phyloP scores from a whole-genome alignment of 2,888 invertebrate species.

The Dendrolimus houi region DNA sequence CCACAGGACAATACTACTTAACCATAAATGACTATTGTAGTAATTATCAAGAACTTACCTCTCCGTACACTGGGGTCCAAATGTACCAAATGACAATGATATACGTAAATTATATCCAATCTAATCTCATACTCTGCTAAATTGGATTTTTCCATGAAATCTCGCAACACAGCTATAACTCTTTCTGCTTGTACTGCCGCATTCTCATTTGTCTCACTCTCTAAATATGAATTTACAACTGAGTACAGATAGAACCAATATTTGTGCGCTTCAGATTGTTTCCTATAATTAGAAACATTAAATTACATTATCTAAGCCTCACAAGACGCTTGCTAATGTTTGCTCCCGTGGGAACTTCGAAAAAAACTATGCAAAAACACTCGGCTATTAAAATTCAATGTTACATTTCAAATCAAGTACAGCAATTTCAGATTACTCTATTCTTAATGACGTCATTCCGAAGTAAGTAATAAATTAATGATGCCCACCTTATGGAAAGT shows the following conservation, averaged over 20 bases:
- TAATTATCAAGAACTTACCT: conserved; percentile 36
- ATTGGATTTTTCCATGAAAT: conserved; percentile 89
- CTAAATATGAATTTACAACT: conserved; percentile 79
- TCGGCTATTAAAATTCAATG: too few relatives aligned
- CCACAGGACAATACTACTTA: too few relatives aligned
- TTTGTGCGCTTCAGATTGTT: conserved; percentile 82
- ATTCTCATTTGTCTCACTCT: conserved; percentile 28
- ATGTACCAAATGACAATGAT: conserved; percentile 87
- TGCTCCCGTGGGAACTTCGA: too few relatives aligned
- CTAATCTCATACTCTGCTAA: conserved; percentile 90
- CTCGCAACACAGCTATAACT: conserved; percentile 78
- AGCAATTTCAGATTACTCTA: too few relatives aligned
- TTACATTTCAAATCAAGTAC: too few relatives aligned
- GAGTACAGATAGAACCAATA: conserved; percentile 95
- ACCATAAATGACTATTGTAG: too few relatives aligned
- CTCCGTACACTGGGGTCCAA: conserved; percentile 55
- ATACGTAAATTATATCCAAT: conserved; percentile 85
- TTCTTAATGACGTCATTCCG: too few relatives aligned
- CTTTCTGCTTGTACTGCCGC: conserved; percentile 27
- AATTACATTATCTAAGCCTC: neutral
- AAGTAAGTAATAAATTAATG: too few relatives aligned
- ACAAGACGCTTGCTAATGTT: too few relatives aligned
- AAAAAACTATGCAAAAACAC: too few relatives aligned
- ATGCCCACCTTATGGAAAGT: too few relatives aligned
- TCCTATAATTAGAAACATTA: conserved; percentile 44